Percentiles rank a stretch among this genome's conserved stretches.
phyloP scores from a whole-genome alignment of 1,140 invertebrate species.

The Zaprionus ghesquierei region DNA sequence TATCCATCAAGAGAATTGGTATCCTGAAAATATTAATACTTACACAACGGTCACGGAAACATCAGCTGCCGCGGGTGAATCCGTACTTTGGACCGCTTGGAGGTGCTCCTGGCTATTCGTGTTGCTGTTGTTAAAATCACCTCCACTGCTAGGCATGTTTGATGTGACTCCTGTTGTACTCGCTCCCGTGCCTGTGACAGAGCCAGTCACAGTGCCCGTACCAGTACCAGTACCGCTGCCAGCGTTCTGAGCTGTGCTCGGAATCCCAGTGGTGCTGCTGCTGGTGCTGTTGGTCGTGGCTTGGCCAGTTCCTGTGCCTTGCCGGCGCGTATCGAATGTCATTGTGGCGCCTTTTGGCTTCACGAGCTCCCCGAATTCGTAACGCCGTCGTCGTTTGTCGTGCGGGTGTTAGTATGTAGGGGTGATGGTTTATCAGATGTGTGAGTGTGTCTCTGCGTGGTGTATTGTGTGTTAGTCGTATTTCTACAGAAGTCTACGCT shows the following conservation, averaged over 20 bases:
- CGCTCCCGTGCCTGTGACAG: conserved; percentile 42
- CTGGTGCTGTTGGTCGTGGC: conserved; percentile 49
- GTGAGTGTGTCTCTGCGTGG: neutral
- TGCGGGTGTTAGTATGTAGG: neutral
- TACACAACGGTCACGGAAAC: conserved; percentile 57
- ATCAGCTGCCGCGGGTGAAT: conserved; percentile 40
- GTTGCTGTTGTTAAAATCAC: conserved; percentile 33
- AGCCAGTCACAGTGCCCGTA: neutral
- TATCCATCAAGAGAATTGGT: neutral
- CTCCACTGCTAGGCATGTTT: conserved; percentile 49
- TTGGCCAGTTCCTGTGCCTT: conserved; percentile 58
- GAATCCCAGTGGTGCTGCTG: conserved; percentile 40
- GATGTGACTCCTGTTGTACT: conserved; percentile 46
- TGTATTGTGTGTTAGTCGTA: conserved; percentile 20
- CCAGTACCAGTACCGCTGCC: conserved; percentile 31
- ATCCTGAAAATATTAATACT: conserved; percentile 37
- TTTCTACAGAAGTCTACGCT: conserved; percentile 68
- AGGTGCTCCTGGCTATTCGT: conserved; percentile 53
- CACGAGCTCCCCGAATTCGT: conserved; percentile 23
- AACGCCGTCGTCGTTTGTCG: conserved; percentile 31
- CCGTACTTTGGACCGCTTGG: conserved; percentile 14
- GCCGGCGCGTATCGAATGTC: conserved; percentile 79
- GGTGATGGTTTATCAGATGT: conserved; percentile 28
- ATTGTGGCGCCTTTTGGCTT: conserved; percentile 49
- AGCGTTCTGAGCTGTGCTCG: conserved; percentile 28